Evolutionary conservation across 2,113 vertebrate genomes (phyloP).

Genomic region (Colossoma macropomum): DNA sequence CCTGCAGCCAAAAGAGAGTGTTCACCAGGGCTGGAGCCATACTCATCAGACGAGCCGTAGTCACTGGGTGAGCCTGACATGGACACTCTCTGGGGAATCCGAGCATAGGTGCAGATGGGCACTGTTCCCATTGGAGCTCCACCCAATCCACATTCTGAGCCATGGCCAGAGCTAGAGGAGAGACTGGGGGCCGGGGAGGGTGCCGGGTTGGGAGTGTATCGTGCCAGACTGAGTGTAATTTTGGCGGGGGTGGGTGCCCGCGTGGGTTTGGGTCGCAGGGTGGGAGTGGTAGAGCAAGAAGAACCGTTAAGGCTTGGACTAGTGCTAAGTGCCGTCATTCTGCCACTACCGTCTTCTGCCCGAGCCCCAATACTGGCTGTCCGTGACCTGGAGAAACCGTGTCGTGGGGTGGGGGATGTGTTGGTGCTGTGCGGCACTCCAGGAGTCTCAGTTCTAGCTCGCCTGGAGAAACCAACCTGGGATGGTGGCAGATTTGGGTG

Average conservation of each 20-base stretch:
- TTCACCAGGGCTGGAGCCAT: conserved; percentile 79
- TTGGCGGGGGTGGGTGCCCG: conserved; percentile 80
- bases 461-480: conserved; percentile 77
- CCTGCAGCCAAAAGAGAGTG: conserved; percentile 74
- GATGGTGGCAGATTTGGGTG: conserved; percentile 72
- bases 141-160: conserved; percentile 78
- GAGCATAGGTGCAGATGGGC: conserved; percentile 76
- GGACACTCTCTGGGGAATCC: conserved; percentile 78
- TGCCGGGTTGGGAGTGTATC: conserved; percentile 78
- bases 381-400: conserved; percentile 75
- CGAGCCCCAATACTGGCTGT: conserved; percentile 79
- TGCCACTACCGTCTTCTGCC: conserved; percentile 71
- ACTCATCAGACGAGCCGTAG: conserved; percentile 85
- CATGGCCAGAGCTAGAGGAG: conserved; percentile 81
- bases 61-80: conserved; percentile 81
- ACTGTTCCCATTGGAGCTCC: conserved; percentile 76
- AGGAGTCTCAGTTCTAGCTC: conserved; percentile 78
- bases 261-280: conserved; percentile 76
- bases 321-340: conserved; percentile 74
- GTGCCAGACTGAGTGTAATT: conserved; percentile 79
- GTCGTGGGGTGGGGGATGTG: conserved; percentile 75
- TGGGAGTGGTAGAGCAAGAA: conserved; percentile 80
- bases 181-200: conserved; percentile 74
- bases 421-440: conserved; percentile 77
- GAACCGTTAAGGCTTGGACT: conserved; percentile 80